A percentile compares a stretch with the other conserved stretches of the same genome.
Conservation (phyloP, 2,888 invertebrate genomes). For the Coremacera marginata region DNA sequence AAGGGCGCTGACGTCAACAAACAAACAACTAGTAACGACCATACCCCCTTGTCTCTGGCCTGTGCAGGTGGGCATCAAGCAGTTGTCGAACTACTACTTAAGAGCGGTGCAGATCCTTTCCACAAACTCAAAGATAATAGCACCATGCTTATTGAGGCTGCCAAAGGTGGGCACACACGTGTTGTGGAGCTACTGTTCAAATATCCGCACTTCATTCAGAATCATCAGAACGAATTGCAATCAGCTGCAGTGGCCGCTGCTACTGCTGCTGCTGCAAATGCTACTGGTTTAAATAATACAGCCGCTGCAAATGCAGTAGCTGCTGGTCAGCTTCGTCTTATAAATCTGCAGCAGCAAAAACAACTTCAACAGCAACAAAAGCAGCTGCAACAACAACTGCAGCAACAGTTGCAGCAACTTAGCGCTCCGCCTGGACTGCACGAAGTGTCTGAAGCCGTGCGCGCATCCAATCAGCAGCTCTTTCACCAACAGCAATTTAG, state of each 20-base stretch:
- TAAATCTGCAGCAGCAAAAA: conserved; percentile 61
- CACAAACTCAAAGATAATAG: conserved; percentile 98
- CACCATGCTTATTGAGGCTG: conserved; percentile 98
- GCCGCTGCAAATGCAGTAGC: conserved; percentile 51
- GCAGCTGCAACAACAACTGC: conserved; percentile 69
- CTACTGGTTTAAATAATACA: conserved; percentile 54
- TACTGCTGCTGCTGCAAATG: conserved; percentile 53
- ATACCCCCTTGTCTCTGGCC: conserved; percentile 95
- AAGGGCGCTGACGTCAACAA: conserved; percentile 89
- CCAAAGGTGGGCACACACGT: conserved; percentile 96
- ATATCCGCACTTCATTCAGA: conserved; percentile 86
- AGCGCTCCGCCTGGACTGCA: conserved; percentile 71
- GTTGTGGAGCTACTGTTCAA: conserved; percentile 96
- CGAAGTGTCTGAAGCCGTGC: conserved; percentile 74
- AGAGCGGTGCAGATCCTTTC: conserved; percentile 93
- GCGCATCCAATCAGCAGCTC: conserved; percentile 71
- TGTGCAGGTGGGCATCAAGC: conserved; percentile 96
- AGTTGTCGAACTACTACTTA: conserved; percentile 91
- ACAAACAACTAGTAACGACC: conserved; percentile 94
- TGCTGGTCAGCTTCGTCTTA: conserved; percentile 63
- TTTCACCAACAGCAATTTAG: conserved; percentile 66
- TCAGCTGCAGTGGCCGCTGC: conserved; percentile 59
- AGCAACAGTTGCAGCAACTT: conserved; percentile 68
- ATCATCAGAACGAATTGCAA: conserved; percentile 69
- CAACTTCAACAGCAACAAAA: conserved; percentile 65